phyloP scores from a whole-genome alignment of 2,888 invertebrate genomes.

The Coelopa pilipes region DNA sequence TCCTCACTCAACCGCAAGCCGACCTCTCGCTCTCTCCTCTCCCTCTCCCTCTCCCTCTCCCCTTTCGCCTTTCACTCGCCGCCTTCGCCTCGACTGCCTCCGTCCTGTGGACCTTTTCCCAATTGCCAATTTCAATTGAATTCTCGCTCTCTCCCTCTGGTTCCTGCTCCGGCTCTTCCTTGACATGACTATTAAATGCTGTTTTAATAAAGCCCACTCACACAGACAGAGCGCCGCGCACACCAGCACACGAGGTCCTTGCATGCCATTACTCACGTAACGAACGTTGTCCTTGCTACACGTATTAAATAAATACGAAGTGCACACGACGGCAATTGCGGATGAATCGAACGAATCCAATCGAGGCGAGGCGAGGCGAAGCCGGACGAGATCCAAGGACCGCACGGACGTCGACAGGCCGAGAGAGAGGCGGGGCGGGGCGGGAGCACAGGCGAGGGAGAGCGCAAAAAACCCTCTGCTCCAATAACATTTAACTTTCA shows the following conservation, averaged over 20 bases:
- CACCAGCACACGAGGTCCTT: neutral
- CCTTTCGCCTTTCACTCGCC: neutral
- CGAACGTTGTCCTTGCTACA: constrained; percentile 14
- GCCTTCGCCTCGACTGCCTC: neutral
- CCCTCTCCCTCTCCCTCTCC: neutral
- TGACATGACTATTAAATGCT: too few relatives aligned
- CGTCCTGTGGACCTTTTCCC: too few relatives aligned
- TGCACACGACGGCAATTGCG: constrained; percentile 24
- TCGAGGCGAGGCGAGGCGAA: constrained; percentile 15
- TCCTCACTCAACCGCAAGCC: constrained; percentile 28
- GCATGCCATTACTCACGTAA: constrained; percentile 4
- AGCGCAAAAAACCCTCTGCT: constrained; percentile 16
- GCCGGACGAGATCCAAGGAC: neutral
- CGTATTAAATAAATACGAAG: constrained; percentile 33
- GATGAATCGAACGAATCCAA: constrained; percentile 25
- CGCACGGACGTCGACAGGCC: neutral
- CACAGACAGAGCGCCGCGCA: neutral
- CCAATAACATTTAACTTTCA: constrained; percentile 48
- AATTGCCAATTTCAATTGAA: too few relatives aligned
- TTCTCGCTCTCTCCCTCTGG: neutral
- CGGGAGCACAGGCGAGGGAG: neutral
- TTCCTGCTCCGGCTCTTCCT: neutral
- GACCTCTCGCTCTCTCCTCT: neutral
- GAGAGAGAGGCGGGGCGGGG: neutral
- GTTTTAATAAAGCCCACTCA: neutral